A percentile compares a stretch with the other conserved stretches of the same genome.
Evolutionary conservation across 30 jellyfish, hydroid and myxozoan species (phyloP).

Genomic region (Cassiopea xamachana): DNA sequence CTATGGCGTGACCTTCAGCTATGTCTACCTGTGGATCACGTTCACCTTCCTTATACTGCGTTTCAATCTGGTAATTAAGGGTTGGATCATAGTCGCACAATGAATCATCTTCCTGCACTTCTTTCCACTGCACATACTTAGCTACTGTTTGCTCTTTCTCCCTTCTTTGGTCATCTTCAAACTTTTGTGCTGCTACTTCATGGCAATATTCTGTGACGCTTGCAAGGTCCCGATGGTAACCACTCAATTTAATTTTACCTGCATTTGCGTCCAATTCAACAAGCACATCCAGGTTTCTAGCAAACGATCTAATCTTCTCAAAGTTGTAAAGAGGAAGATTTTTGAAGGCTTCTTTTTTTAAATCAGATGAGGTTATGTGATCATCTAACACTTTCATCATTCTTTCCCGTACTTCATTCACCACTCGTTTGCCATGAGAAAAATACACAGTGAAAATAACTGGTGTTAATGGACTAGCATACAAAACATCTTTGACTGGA

Average conservation of each 20-base stretch:
- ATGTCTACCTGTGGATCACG: neutral
- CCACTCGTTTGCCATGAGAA: neutral
- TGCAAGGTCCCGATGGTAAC: constrained; percentile 14
- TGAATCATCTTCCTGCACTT: constrained; percentile 3
- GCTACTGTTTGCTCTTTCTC: constrained; percentile 25
- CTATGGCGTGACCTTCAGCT: neutral
- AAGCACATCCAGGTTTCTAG: constrained; percentile 27
- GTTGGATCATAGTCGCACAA: constrained; percentile 13
- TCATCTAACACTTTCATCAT: constrained; percentile 4
- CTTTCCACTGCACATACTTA: constrained; percentile 48
- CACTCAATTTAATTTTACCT: constrained; percentile 24
- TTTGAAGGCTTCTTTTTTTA: neutral
- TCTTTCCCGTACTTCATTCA: neutral
- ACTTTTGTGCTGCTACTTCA: neutral
- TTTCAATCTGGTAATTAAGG: constrained; percentile 22
- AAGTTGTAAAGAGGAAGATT: neutral
- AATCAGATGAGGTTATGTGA: neutral
- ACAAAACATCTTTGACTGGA: neutral
- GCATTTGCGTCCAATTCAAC: constrained; percentile 6
- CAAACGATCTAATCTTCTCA: neutral
- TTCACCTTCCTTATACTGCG: neutral
- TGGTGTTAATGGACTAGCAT: neutral
- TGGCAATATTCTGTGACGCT: neutral
- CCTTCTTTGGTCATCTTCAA: neutral
- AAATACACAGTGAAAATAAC: constrained; percentile 7